Evolutionary conservation across 2,888 invertebrate species (phyloP).

Genomic region (Octonoba sinensis): DNA sequence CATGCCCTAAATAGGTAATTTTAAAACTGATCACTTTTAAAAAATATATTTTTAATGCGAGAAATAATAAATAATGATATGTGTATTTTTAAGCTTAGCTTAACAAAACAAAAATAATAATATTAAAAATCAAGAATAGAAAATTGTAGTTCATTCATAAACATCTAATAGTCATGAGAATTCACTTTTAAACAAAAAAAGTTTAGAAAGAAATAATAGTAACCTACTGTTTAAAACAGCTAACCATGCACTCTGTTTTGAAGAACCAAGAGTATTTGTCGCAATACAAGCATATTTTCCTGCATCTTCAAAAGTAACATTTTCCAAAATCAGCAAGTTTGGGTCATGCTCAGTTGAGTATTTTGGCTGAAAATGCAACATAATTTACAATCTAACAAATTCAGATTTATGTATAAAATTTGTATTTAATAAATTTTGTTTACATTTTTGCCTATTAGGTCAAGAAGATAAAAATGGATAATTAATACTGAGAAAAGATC

Average conservation of each 20-base stretch:
- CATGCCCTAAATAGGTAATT: no score
- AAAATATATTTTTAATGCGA: no score
- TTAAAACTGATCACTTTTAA: no score
- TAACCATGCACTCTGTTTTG: slow-evolving; percentile 81
- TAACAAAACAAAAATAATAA: no score
- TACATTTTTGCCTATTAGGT: neutral
- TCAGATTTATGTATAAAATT: neutral
- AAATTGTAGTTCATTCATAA: no score
- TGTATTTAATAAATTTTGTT: neutral
- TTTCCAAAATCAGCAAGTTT: slow-evolving; percentile 82
- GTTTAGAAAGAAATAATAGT: neutral
- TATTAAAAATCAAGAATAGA: no score
- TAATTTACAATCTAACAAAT: neutral
- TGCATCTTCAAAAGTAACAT: slow-evolving; percentile 89
- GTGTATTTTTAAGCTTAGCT: no score
- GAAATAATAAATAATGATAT: no score
- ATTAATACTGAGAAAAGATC: neutral
- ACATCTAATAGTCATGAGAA: neutral
- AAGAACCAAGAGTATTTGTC: slow-evolving; percentile 81
- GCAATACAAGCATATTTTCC: slow-evolving; percentile 97
- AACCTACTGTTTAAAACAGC: slow-evolving; percentile 78
- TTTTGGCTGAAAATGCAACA: slow-evolving; percentile 19
- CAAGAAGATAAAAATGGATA: neutral
- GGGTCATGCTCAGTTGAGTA: slow-evolving; percentile 73
- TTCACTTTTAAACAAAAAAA: neutral